These are phyloP conservation scores for Pipistrellus kuhlii DNA, from an alignment of 2,797 vertebrate species.

Conservation along the genomic window DNA sequence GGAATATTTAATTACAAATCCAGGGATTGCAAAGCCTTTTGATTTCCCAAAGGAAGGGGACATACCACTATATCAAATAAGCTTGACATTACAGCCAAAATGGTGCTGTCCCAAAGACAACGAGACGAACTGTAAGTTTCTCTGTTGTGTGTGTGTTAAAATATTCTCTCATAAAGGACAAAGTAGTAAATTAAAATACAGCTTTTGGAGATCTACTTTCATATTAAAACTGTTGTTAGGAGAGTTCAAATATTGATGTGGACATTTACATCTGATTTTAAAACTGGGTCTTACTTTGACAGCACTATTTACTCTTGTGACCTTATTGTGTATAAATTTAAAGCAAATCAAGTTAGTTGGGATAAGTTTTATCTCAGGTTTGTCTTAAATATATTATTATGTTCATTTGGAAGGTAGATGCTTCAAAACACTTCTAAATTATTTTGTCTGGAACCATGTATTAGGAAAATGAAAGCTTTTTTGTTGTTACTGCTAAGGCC, in stretches of 20 bases:
- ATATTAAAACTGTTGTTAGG: slow-evolving; percentile 14
- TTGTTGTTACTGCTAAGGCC: background rate
- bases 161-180: slow-evolving; percentile 3
- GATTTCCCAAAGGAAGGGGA: slow-evolving; percentile 89
- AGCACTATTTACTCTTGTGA: background rate
- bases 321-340: background rate
- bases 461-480: slow-evolving; percentile 40
- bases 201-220: background rate
- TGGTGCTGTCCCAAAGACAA: slow-evolving; percentile 99
- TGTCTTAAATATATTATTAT: slow-evolving; percentile 12
- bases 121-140: slow-evolving; percentile 98
- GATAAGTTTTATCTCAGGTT: slow-evolving; percentile 37
- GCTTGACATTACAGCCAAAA: slow-evolving; percentile 89
- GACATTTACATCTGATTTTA: slow-evolving; percentile 34
- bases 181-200: slow-evolving; percentile 47
- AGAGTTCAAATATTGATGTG: background rate
- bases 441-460: background rate
- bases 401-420: background rate
- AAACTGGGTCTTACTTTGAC: background rate
- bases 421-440: background rate
- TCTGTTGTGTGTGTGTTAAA: slow-evolving; percentile 48
- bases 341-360: slow-evolving; percentile 6
- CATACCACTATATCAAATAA: slow-evolving; percentile 89
- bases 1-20: slow-evolving; percentile 88
- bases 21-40: slow-evolving; percentile 86